phyloP scores from a whole-genome alignment of 2,888 invertebrate species.

The Sinelater perroti region DNA sequence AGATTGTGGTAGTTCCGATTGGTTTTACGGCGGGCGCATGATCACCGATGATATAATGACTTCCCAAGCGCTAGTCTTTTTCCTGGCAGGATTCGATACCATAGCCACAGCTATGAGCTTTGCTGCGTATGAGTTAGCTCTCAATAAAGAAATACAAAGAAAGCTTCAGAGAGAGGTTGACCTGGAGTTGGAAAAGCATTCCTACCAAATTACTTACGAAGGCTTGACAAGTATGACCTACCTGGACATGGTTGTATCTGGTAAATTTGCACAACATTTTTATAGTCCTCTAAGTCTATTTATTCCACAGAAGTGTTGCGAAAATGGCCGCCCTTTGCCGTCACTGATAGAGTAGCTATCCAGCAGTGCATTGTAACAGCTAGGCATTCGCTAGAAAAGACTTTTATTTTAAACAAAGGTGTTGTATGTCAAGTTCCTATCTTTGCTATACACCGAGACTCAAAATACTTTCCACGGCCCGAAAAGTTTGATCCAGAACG shows the following conservation, averaged over 20 bases:
- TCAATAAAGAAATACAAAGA: constrained; percentile 67
- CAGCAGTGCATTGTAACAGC: neutral
- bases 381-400: neutral
- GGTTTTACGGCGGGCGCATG: constrained; percentile 16
- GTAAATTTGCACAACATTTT: no score
- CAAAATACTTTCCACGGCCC: constrained; percentile 65
- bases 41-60: constrained; percentile 63
- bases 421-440: constrained; percentile 48
- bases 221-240: constrained; percentile 66
- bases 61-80: constrained; percentile 58
- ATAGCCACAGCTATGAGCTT: constrained; percentile 62
- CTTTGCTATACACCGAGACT: constrained; percentile 65
- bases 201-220: constrained; percentile 63
- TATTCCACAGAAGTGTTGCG: constrained; percentile 3
- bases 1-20: no score
- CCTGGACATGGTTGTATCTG: constrained; percentile 69
- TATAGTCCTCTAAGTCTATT: no score
- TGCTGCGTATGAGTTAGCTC: constrained; percentile 65
- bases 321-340: constrained; percentile 12
- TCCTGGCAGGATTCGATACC: constrained; percentile 63
- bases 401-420: neutral
- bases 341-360: neutral
- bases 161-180: constrained; percentile 62
- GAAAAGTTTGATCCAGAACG: constrained; percentile 63
- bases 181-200: constrained; percentile 33